Evolutionary conservation across 2,888 invertebrate genomes (phyloP).

Genomic region (Eucriotettix oculatus): DNA sequence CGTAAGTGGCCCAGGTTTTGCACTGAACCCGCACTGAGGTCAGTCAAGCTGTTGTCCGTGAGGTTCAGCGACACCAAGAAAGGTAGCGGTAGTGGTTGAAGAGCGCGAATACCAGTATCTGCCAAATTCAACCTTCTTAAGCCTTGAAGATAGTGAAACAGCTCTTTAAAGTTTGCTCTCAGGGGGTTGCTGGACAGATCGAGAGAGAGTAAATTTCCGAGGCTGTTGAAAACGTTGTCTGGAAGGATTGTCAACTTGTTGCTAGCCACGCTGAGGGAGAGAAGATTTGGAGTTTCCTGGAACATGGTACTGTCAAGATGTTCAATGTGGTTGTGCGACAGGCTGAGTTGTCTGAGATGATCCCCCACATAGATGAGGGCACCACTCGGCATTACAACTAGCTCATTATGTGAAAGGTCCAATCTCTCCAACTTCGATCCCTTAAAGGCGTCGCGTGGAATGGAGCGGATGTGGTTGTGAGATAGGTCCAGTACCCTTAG

Average conservation of each 20-base stretch:
- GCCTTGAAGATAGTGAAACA: conserved; percentile 22
- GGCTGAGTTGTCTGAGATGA: conserved; percentile 19
- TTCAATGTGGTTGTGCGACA: conserved; percentile 22
- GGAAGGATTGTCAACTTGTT: conserved; percentile 22
- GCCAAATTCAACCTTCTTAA: conserved; percentile 21
- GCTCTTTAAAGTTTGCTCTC: conserved; percentile 23
- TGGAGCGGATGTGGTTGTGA: conserved; percentile 16
- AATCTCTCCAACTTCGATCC: conserved; percentile 14
- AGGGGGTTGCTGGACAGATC: conserved; percentile 21
- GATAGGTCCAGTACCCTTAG: conserved; percentile 17
- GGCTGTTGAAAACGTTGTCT: conserved; percentile 22
- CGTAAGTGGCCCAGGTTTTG: conserved; percentile 19
- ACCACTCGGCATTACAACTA: conserved; percentile 17
- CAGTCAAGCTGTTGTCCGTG: conserved; percentile 20
- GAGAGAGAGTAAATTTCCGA: conserved; percentile 18
- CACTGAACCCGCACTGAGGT: conserved; percentile 17
- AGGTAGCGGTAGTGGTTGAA: conserved; percentile 22
- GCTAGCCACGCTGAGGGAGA: conserved; percentile 20
- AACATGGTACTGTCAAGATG: conserved; percentile 24
- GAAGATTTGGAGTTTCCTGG: conserved; percentile 19
- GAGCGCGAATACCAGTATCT: conserved; percentile 19
- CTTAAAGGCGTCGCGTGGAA: conserved; percentile 9
- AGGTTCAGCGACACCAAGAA: conserved; percentile 21
- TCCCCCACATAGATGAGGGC: conserved; percentile 14
- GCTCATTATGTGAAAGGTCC: conserved; percentile 18